Base-by-base conservation (phyloP, 2,797 vertebrate genomes). In the Melanitta fusca region DNA sequence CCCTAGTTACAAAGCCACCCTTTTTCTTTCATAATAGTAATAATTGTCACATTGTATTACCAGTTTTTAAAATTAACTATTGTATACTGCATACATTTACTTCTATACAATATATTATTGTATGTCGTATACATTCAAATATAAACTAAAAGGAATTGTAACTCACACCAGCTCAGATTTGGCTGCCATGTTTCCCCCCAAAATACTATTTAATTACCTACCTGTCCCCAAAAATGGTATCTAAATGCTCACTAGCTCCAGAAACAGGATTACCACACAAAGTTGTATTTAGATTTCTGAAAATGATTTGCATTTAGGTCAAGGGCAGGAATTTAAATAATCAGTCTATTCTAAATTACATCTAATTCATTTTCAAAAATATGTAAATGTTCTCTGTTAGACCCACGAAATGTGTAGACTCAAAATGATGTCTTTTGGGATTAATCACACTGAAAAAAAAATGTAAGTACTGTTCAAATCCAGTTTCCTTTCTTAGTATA, bases 271-370 rank as follows among this genome's bases (percentile, higher is more conserved):
- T 72, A 45, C 15, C 41, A 30, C 64, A 8, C 49, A 61, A 60
- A 30, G 60, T 0, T n/a, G 27, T 13, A 32, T 61, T 85, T 86
- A 53, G 3, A 51, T 72, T 95, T 87, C 80, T 84, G 80, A 71
- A 81, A 94, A 88, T 61, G 1, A 51, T 75, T 94, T 89, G 17
- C 24, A 80, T 62, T 95, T 94, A 87, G 81, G 10, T 68, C 16
- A 83, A 66, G 12, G 32, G 54, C 18, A 73, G 36, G 30, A 92
- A 79, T 74, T 72, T 43, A 74, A 17, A 45, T 56, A 66, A 45
- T 39, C 34, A 58, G 18, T 54, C 25, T 72, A 18, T 54, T 57
- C 18, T 18, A 69, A 77, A 69, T 58, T 7, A 41, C 20, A 81
- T 49, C 15, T 36, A 53, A 65, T 69, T 81, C 3, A 11, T 47